Percentiles rank a stretch among this genome's conserved stretches.
These are phyloP conservation scores for Eremobia ochroleuca DNA, from an alignment of 2,888 invertebrate genomes.

Conservation along the genomic window DNA sequence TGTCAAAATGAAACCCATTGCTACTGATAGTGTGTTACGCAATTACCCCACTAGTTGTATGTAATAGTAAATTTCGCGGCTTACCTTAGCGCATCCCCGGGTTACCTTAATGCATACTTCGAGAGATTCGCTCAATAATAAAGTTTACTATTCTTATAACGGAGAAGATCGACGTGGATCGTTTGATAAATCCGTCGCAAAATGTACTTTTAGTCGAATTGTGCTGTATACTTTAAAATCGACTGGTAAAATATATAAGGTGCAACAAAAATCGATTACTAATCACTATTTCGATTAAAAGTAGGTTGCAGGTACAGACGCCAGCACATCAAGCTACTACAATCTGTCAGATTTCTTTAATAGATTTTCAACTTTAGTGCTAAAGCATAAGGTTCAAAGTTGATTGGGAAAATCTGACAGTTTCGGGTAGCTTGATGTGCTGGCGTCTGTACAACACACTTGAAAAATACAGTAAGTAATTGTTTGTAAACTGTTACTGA, in stretches of 20 bases:
- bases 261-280: neutral
- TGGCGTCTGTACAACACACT: neutral
- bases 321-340: too few relatives aligned
- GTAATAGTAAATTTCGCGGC: too few relatives aligned
- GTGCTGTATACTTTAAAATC: neutral
- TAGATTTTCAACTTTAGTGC: too few relatives aligned
- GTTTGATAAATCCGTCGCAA: neutral
- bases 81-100: too few relatives aligned
- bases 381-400: too few relatives aligned
- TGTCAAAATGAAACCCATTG: too few relatives aligned
- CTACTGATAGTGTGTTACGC: too few relatives aligned
- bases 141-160: neutral
- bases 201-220: constrained; percentile 17
- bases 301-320: constrained; percentile 3
- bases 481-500: neutral
- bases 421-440: too few relatives aligned
- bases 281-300: neutral
- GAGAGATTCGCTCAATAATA: neutral
- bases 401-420: too few relatives aligned
- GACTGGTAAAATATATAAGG: neutral
- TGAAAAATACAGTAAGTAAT: neutral
- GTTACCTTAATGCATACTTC: neutral
- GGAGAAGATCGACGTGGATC: neutral
- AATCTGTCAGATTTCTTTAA: too few relatives aligned
- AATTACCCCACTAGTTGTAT: too few relatives aligned